Conservation (phyloP, 1,140 invertebrate genomes). For the Muscidifurax raptorellus region DNA sequence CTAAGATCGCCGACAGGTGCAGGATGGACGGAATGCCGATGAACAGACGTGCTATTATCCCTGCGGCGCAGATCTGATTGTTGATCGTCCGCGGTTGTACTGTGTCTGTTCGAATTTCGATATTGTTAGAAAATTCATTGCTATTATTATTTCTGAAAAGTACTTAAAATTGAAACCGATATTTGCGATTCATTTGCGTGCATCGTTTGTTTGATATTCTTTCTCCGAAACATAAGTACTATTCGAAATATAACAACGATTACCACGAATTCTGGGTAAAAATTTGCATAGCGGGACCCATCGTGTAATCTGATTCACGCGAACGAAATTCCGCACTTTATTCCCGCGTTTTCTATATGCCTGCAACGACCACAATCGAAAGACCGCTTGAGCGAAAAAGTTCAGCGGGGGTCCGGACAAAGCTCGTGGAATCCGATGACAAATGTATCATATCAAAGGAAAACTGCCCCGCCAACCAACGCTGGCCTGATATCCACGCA, state of each 20-base stretch:
- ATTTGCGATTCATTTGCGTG: too few species aligned
- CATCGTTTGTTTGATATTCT: too few species aligned
- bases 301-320: not conserved
- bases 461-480: not conserved
- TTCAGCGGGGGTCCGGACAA: not conserved
- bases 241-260: too few species aligned
- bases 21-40: slow-evolving; percentile 31
- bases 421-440: not conserved
- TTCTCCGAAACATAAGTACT: too few species aligned
- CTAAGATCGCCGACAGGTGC: slow-evolving; percentile 52
- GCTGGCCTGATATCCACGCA: not conserved
- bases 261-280: too few species aligned
- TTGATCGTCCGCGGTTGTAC: not conserved
- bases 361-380: not conserved
- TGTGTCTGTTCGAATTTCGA: too few species aligned
- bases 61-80: not conserved
- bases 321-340: not conserved
- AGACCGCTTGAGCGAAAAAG: not conserved
- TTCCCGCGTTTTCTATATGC: not conserved
- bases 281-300: not conserved
- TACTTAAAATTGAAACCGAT: too few species aligned
- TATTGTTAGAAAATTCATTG: too few species aligned
- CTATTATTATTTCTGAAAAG: not conserved
- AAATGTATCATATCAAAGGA: not conserved
- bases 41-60: not conserved